Evolutionary conservation across 2,113 vertebrate species (phyloP), one percentile per base, ranked within the genome.

Genomic region (Tenrec ecaudatus): DNA sequence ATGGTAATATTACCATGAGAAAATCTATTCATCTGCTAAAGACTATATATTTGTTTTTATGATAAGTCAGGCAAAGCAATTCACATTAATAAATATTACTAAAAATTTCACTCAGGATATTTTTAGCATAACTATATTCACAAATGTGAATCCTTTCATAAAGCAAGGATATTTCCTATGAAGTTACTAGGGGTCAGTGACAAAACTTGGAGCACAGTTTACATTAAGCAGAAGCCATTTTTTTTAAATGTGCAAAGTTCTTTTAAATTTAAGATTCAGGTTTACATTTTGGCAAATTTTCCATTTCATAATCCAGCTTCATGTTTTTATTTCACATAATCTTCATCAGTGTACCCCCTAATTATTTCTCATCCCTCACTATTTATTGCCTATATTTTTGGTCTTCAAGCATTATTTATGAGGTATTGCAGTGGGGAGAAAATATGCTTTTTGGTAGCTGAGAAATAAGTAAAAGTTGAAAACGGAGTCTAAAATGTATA

Each of bases 251-350:
- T 47, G 9, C 29, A 80, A 69, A 73, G 38, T 69, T 31, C 2
- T 66, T 80, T 93, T 86, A 60, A 76, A 82, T 82, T 20, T 47
- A 47, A 86, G 64, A 25, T 76, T 27, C 77, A 73, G 17, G 78
- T 73, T 86, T 94, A 82, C 15, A 36, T 90, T 95, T 84, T 23
- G 53, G 14, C 88, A 47, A 22, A 64, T 69, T 93, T 93, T 17
- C n/a, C 62, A 86, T 93, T 93, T 79, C 60, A 80, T 47, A 4
- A 77, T 77, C 60, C 38, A 87, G 25, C 38, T 47, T 23, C 47
- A 31, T 2, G 68, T 8, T 80, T 77, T 79, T 58, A 89, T 27
- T 93, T 64, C 22, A 47, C n/a, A 10, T 0, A 89, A 14, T 20
- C 43, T 38, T 91, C 20, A 58, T 79, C 57, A 73, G 6, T 73